A percentile compares a stretch with the other conserved stretches of the same genome.
phyloP scores from a whole-genome alignment of 2,113 vertebrate genomes.

The Entomyzon cyanotis region DNA sequence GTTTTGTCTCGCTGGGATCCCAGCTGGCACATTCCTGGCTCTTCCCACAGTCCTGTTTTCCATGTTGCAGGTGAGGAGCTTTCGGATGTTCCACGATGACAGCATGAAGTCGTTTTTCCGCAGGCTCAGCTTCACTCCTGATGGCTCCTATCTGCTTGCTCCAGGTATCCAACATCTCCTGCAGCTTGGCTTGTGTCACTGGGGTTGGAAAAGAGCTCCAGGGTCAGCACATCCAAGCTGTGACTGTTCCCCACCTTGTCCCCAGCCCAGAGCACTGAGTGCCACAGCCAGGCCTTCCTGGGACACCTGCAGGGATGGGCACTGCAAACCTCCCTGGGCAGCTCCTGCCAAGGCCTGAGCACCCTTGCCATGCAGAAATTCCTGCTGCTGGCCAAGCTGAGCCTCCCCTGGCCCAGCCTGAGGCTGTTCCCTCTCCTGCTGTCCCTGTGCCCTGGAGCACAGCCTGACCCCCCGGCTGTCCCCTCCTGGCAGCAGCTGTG shows the following conservation, averaged over 20 bases:
- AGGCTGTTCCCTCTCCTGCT: neutral
- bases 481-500: neutral
- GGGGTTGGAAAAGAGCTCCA: neutral
- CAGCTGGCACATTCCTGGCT: neutral
- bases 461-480: neutral
- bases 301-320: neutral
- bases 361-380: neutral
- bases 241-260: fast-evolving
- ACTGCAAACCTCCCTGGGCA: neutral
- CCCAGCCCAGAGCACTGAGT: neutral
- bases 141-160: conserved; percentile 90
- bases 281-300: neutral
- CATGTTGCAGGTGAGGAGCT: conserved; percentile 80
- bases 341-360: neutral
- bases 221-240: neutral
- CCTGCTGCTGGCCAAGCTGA: fast-evolving
- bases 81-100: conserved; percentile 95
- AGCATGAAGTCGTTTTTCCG: conserved; percentile 98
- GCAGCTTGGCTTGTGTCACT: fast-evolving
- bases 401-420: neutral
- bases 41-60: neutral
- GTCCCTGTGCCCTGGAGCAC: neutral
- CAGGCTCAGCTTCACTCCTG: conserved; percentile 91
- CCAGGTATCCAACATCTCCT: conserved; percentile 75
- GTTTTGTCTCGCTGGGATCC: neutral